phyloP scores from a whole-genome alignment of 2,113 vertebrate species.

The Saguinus imperator region DNA sequence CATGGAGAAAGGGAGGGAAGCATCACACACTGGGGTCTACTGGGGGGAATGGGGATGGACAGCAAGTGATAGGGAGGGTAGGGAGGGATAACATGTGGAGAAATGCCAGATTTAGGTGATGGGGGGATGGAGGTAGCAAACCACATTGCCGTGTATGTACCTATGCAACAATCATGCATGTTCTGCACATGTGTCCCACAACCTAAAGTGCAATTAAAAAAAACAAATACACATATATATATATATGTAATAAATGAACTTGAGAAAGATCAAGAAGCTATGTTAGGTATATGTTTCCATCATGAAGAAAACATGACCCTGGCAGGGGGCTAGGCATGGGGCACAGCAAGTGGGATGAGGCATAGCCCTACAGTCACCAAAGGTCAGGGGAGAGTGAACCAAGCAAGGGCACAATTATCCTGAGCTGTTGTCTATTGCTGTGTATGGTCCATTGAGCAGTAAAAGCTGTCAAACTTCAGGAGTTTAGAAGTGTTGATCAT shows the following conservation, averaged over 20 bases:
- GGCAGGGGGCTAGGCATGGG: accelerated
- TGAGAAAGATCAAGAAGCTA: not conserved
- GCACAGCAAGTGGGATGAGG: not conserved
- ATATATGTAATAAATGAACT: not conserved
- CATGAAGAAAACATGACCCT: not conserved
- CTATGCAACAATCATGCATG: no score
- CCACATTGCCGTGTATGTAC: no score
- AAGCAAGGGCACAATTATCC: not conserved
- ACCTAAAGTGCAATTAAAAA: no score
- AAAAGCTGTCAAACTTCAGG: not conserved
- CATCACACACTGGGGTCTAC: no score
- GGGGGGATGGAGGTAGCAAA: no score
- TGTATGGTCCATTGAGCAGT: not conserved
- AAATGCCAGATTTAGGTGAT: no score
- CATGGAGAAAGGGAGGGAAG: no score
- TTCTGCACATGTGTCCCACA: no score
- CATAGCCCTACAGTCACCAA: not conserved
- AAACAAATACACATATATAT: no score
- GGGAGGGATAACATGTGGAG: no score
- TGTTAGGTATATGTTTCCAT: not conserved
- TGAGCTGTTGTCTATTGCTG: not conserved
- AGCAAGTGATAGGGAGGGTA: no score
- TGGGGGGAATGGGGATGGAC: no score
- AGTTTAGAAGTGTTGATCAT: not conserved
- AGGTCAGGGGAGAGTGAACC: not conserved